Conservation (phyloP, 2,888 invertebrate species). For the Lycia hirtaria region DNA sequence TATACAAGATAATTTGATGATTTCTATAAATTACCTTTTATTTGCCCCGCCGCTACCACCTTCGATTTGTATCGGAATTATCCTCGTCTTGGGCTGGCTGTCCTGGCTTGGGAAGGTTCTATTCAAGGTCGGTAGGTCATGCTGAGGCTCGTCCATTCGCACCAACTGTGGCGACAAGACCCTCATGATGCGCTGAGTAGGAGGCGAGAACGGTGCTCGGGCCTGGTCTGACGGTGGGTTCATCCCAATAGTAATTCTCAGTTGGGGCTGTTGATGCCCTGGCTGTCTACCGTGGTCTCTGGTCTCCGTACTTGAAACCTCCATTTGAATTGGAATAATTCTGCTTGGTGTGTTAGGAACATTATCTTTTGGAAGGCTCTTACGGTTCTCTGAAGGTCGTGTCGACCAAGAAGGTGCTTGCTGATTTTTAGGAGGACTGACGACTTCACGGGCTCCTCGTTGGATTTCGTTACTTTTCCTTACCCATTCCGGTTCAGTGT, state of each 20-base stretch:
- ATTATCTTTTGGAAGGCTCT: conserved; percentile 73
- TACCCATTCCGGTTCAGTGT: conserved; percentile 78
- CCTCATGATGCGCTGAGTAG: conserved; percentile 83
- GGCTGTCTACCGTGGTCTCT: conserved; percentile 62
- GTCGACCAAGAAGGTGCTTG: conserved; percentile 79
- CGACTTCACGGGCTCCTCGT: conserved; percentile 67
- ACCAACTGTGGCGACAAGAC: conserved; percentile 82
- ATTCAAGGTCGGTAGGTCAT: conserved; percentile 71
- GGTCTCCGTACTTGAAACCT: conserved; percentile 75
- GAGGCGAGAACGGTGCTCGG: conserved; percentile 69
- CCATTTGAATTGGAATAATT: conserved; percentile 89
- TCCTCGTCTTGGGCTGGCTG: conserved; percentile 79
- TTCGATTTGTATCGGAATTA: conserved; percentile 88
- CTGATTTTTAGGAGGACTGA: conserved; percentile 77
- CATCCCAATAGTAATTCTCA: conserved; percentile 80
- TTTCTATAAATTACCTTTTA: conserved; percentile 72
- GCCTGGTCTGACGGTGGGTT: conserved; percentile 59
- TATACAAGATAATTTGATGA: too few species aligned
- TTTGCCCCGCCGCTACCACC: conserved; percentile 70
- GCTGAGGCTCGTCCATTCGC: conserved; percentile 74
- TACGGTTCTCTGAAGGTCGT: conserved; percentile 75
- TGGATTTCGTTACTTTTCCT: conserved; percentile 76
- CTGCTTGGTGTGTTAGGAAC: conserved; percentile 65
- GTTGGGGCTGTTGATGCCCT: conserved; percentile 65
- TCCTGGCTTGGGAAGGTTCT: conserved; percentile 67